Percentiles rank a stretch among this genome's conserved stretches.
Evolutionary conservation across 1,140 invertebrate genomes (phyloP).

Genomic region (Atta colombica): DNA sequence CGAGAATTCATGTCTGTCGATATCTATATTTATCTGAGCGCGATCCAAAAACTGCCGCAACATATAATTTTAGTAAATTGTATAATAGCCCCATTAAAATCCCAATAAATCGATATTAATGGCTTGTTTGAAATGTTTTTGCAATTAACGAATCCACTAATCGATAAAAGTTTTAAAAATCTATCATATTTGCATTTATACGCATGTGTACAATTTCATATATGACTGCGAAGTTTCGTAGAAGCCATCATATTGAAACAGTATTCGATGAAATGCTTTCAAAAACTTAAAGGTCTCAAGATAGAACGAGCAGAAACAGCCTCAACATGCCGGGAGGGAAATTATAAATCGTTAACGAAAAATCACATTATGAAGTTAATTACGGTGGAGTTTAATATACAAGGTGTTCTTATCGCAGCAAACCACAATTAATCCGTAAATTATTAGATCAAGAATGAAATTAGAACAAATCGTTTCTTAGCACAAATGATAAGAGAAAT

Average conservation of each 20-base stretch:
- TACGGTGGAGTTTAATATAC: background rate
- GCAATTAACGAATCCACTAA: background rate
- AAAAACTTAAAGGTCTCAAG: slow-evolving; percentile 10
- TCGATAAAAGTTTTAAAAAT: background rate
- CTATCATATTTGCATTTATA: background rate
- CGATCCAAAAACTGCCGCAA: background rate
- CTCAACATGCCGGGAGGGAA: slow-evolving; percentile 29
- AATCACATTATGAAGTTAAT: slow-evolving; percentile 38
- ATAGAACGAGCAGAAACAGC: slow-evolving; percentile 30
- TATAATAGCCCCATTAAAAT: background rate
- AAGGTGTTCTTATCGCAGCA: background rate
- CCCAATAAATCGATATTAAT: background rate
- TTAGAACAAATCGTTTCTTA: background rate
- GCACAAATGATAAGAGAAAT: no score
- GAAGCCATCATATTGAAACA: background rate
- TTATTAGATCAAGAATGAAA: background rate
- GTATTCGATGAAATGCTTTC: slow-evolving; percentile 34
- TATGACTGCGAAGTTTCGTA: background rate
- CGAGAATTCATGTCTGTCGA: slow-evolving; percentile 29
- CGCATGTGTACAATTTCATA: background rate
- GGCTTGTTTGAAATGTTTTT: no score
- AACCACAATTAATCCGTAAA: background rate
- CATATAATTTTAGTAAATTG: slow-evolving; percentile 34
- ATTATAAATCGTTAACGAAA: slow-evolving; percentile 62
- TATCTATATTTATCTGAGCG: slow-evolving; percentile 51